Evolutionary conservation across 2,113 vertebrate species (phyloP).

Genomic region (Procavia capensis): DNA sequence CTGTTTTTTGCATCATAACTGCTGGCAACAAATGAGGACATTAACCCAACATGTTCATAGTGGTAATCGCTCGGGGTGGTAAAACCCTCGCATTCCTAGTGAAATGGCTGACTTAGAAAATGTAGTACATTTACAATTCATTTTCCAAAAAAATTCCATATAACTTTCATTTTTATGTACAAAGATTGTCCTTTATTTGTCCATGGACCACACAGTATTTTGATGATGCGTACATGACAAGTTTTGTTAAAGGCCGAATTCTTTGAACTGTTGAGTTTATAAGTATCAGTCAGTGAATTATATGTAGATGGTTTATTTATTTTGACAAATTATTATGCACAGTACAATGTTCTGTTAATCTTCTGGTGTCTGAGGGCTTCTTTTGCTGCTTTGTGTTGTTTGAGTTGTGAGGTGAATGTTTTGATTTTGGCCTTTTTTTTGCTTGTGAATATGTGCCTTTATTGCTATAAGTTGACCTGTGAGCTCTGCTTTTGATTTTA

Average conservation of each 20-base stretch:
- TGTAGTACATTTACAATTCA: neutral
- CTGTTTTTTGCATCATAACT: neutral
- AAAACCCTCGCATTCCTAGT: neutral
- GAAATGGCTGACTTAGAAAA: constrained; percentile 7
- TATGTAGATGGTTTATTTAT: neutral
- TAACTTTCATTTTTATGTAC: neutral
- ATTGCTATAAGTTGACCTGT: no score
- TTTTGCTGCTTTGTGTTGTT: no score
- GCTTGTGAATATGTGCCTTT: no score
- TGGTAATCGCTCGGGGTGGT: neutral
- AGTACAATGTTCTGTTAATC: neutral
- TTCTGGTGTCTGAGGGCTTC: no score
- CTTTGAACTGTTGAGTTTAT: neutral
- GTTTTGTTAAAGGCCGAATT: neutral
- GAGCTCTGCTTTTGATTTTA: no score
- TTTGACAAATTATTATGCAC: neutral
- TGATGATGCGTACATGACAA: neutral
- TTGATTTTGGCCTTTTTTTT: no score
- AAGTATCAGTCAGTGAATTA: neutral
- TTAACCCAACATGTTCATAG: neutral
- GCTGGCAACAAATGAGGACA: neutral
- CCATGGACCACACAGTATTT: neutral
- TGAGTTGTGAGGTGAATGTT: no score
- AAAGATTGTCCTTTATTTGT: neutral
- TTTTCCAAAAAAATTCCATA: neutral